Evolutionary conservation across 2,113 vertebrate genomes (phyloP).

Genomic region (Artemisiospiza belli): DNA sequence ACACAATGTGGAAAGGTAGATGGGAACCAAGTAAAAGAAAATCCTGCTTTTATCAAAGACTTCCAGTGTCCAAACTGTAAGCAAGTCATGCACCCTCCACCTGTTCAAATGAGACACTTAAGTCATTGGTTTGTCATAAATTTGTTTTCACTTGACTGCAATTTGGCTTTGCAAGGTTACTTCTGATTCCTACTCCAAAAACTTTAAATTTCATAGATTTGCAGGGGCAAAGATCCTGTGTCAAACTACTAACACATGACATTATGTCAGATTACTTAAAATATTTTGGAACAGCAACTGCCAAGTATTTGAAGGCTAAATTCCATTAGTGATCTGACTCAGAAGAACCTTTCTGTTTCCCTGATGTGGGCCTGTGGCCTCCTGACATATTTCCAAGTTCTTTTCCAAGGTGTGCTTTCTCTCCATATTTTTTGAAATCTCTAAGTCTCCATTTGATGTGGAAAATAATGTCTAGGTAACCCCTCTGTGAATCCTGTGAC

Average conservation of each 20-base stretch:
- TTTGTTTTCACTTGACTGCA: neutral
- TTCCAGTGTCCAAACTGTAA: neutral
- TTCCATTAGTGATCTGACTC: neutral
- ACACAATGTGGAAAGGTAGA: neutral
- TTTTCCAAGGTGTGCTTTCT: neutral
- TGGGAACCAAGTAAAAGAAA: neutral
- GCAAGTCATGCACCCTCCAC: neutral
- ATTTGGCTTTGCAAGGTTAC: neutral
- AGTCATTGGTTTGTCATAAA: neutral
- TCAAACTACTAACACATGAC: neutral
- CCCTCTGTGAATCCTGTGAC: neutral
- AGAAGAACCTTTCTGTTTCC: neutral
- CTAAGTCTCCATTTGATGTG: neutral
- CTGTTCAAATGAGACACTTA: neutral
- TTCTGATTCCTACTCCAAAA: neutral
- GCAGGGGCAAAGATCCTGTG: neutral
- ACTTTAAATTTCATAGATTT: neutral
- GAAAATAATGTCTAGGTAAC: neutral
- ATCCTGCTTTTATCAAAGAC: neutral
- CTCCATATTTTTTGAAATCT: neutral
- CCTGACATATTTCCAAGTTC: neutral
- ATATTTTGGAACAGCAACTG: neutral
- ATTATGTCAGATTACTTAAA: neutral
- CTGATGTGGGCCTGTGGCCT: neutral
- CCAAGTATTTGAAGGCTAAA: neutral